These are phyloP conservation scores for Dicyrtoma fusca DNA, from an alignment of 2,888 invertebrate genomes.

Conservation along the genomic window DNA sequence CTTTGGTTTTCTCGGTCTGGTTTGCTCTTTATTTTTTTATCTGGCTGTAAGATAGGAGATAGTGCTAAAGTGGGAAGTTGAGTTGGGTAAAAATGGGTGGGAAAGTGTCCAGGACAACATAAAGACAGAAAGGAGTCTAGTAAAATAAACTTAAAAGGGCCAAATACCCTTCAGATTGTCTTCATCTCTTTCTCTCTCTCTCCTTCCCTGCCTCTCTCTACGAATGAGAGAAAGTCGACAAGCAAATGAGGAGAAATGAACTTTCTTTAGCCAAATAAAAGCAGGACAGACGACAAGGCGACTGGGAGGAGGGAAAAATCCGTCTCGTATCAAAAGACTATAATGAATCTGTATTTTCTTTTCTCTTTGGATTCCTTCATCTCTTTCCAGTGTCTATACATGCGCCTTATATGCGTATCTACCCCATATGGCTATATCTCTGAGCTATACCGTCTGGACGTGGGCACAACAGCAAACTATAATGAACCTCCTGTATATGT, in stretches of 20 bases:
- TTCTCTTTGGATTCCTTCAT: conserved; percentile 1
- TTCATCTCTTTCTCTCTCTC: too few relatives aligned
- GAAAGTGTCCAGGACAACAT: conserved; percentile 28
- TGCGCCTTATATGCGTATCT: neutral
- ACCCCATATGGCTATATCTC: too few relatives aligned
- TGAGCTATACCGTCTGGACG: too few relatives aligned
- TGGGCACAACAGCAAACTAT: too few relatives aligned
- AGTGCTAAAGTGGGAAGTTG: neutral
- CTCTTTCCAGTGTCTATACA: too few relatives aligned
- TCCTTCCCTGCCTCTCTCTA: neutral
- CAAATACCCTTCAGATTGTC: conserved; percentile 10
- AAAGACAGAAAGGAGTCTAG: conserved; percentile 8
- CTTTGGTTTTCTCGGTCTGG: too few relatives aligned
- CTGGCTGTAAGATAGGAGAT: too few relatives aligned
- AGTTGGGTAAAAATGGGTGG: conserved; percentile 10
- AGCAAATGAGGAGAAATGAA: conserved; percentile 36
- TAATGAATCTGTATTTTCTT: conserved; percentile 28
- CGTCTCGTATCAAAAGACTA: conserved; percentile 26
- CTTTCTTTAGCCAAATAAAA: conserved; percentile 28
- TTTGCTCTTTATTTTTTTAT: too few relatives aligned
- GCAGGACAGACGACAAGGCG: conserved; percentile 1
- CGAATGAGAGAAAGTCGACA: conserved; percentile 15
- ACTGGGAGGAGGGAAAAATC: conserved; percentile 16
- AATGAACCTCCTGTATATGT: neutral
- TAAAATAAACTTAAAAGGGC: conserved; percentile 34